Evolutionary conservation across 2,113 vertebrate genomes (phyloP), one percentile per base, ranked within the genome.

Genomic region (Falcunculus frontatus): DNA sequence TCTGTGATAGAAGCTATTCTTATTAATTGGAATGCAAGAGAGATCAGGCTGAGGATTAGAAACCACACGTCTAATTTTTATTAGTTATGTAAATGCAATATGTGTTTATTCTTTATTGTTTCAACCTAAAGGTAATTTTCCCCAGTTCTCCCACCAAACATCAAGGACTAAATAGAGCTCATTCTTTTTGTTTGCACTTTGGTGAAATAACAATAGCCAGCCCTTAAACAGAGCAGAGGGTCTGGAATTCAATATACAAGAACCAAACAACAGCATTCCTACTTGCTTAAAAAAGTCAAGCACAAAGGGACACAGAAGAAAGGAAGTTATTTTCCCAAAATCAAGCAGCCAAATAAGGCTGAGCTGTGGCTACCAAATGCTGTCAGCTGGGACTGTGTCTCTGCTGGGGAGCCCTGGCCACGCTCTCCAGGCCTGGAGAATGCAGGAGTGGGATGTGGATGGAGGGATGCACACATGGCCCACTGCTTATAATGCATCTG

Each of bases 101-200:
- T 17, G 16, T 21, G 2, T 69, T 87, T 60, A 74, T 76, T 75
- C 62, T 72, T 79, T 49, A 46, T 68, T 86, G 69, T 84, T 81
- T 60, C 81, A 86, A 62, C 55, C 62, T 84, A 72, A 93, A 93
- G 78, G 90, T 57, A 82, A 68, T 93, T 93, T 93, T 69, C 81
- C 35, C 68, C 67, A 89, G 42, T 91, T 83, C 63, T 81, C 64
- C 32, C 83, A 81, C 63, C 65, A 91, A 94, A 77, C 32, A 56
- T 56, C 63, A 83, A 65, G 44, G 56, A 84, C 62, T 87, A 87
- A 96, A 90, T 30, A 92, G 52, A 91, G 59, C 25, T 87, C 46
- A 65, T 87, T 93, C 62, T 41, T 93, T 80, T 67, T 88, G 47
- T 78, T 83, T 93, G 70, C 41, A 49, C 68, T 87, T 70, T 35